Evolutionary conservation across 2,888 invertebrate species (phyloP), one percentile per base, ranked within the genome.

Genomic region (Chamaedrilus cognettii): DNA sequence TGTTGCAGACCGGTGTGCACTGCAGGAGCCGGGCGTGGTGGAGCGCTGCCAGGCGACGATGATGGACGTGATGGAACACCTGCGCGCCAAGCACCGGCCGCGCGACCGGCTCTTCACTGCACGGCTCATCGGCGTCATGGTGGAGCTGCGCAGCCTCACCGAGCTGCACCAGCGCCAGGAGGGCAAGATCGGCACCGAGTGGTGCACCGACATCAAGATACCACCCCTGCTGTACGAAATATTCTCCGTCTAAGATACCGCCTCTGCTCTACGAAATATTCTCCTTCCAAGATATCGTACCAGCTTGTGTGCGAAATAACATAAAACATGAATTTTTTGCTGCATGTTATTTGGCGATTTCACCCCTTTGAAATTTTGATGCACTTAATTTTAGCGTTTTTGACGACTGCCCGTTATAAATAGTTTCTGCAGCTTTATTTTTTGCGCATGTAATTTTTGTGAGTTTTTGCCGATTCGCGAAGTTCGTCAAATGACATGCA

Each of bases 201-300:
- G 70, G 70, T 61, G 60, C 28, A 52, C 60, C 4, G 65, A 72
- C 30, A 35, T 72, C 51, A 60, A 66, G 35, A 50, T 72, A 30
- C 70, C 70, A 2, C 72, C 68, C 3, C 63, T 72, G 11, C 59
- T 73, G n/a, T 71, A 69, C 23, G 72, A 72, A 63, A 56, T 72
- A 31, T 69, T 60, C 32, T 68, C 70, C 4, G 56, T 63, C 19
- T 70, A 58, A 68, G 11, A 7, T 42, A 19, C 19, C 19, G 19
- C 42, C 42, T 42, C 42, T 7, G 42, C 42, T 7, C 7, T 42
- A 42, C 19, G 42, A 42, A 19, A 42, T 42, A 42, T 42, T 42
- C 42, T 42, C 42, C n/a, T n/a, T n/a, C n/a, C n/a, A n/a, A n/a
- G n/a, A n/a, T n/a, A n/a, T n/a, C n/a, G n/a, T n/a, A n/a, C n/a